These are phyloP conservation scores for Camponotus floridanus DNA, from an alignment of 1,140 invertebrate genomes.

Conservation along the genomic window DNA sequence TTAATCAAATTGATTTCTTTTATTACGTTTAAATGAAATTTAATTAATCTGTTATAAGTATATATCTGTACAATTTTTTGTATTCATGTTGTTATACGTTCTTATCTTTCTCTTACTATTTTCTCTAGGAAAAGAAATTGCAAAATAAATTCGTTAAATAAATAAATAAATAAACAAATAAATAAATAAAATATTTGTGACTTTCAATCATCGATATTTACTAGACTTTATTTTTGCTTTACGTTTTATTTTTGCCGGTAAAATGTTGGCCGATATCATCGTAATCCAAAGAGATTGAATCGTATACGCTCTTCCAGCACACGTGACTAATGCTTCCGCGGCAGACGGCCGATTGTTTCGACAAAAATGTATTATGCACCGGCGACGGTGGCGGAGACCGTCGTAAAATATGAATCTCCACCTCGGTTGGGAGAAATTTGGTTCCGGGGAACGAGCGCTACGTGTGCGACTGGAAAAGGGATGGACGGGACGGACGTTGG, in stretches of 20 bases:
- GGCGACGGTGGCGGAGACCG: constrained; percentile 3
- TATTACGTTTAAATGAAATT: no score
- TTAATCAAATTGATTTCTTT: no score
- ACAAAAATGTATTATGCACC: constrained; percentile 48
- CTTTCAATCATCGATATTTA: neutral
- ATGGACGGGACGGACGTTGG: neutral
- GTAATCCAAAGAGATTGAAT: constrained; percentile 43
- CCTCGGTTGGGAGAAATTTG: constrained; percentile 53
- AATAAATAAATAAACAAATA: no score
- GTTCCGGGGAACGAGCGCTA: constrained; percentile 24
- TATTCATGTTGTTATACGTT: no score
- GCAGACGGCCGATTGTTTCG: constrained; percentile 43
- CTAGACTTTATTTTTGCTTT: neutral
- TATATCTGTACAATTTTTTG: no score
- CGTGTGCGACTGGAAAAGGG: constrained; percentile 44
- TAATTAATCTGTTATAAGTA: no score
- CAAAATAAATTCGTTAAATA: no score
- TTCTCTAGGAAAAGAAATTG: no score
- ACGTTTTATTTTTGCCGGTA: neutral
- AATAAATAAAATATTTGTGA: neutral
- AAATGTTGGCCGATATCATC: neutral
- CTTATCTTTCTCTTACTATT: no score
- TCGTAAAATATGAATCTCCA: constrained; percentile 52
- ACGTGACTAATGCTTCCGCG: constrained; percentile 53
- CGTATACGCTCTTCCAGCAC: neutral